phyloP scores from a whole-genome alignment of 2,888 invertebrate genomes.

The Noctua janthina region DNA sequence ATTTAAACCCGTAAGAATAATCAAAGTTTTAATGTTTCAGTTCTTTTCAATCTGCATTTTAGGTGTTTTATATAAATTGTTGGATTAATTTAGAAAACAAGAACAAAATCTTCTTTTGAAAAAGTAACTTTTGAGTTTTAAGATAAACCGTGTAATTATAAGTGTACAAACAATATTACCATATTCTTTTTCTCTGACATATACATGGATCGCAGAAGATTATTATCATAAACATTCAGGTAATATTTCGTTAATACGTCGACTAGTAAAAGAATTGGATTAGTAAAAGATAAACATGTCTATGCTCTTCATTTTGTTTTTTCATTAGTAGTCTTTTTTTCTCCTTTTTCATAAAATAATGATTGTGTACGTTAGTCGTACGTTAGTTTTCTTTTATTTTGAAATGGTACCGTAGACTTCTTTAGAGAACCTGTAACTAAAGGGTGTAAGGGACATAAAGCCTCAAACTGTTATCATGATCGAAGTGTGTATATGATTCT shows the following conservation, averaged over 20 bases:
- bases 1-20: conserved; percentile 72
- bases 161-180: neutral
- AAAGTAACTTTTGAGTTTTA: neutral
- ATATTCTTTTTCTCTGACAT: neutral
- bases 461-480: neutral
- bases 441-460: neutral
- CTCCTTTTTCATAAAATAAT: neutral
- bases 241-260: neutral
- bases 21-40: conserved; percentile 71
- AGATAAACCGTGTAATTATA: neutral
- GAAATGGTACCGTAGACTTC: neutral
- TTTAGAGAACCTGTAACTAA: neutral
- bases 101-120: neutral
- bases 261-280: neutral
- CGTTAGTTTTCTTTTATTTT: neutral
- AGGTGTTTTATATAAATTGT: conserved; percentile 31
- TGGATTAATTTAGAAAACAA: conserved; percentile 19
- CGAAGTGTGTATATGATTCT: neutral
- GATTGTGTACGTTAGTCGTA: neutral
- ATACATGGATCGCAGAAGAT: neutral
- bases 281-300: neutral
- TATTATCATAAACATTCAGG: neutral
- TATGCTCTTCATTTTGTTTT: neutral
- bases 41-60: conserved; percentile 70
- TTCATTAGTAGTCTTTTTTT: too few species aligned